These are phyloP conservation scores for Tympanuchus pallidicinctus DNA, from an alignment of 2,113 vertebrate genomes.

Conservation along the genomic window DNA sequence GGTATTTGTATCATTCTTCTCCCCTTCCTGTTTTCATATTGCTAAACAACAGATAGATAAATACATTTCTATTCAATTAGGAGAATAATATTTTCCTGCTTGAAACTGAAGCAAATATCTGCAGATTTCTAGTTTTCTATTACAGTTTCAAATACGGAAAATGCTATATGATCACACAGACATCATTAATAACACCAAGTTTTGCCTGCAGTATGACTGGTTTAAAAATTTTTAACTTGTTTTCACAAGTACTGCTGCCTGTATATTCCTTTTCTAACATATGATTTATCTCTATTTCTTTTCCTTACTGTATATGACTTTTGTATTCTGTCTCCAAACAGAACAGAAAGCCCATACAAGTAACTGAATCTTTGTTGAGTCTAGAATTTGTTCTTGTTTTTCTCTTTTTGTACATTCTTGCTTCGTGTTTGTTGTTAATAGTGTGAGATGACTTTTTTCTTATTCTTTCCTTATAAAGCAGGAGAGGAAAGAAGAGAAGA, in stretches of 20 bases:
- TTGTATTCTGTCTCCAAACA: neutral
- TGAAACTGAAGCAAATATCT: conserved; percentile 4
- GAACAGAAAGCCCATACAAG: neutral
- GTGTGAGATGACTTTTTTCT: neutral
- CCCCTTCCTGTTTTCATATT: neutral
- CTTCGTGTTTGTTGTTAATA: accelerated
- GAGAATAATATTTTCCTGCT: conserved; percentile 17
- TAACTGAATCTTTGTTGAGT: neutral
- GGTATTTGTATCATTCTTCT: accelerated
- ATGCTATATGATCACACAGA: neutral
- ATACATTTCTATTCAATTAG: neutral
- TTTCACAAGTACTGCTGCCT: neutral
- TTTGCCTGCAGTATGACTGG: neutral
- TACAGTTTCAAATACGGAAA: neutral
- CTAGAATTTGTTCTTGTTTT: neutral
- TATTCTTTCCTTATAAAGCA: neutral
- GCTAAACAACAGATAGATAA: too few species aligned
- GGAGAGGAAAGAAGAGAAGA: too few species aligned
- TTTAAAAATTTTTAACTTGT: neutral
- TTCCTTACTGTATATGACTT: neutral
- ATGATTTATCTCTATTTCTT: neutral
- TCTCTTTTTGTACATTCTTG: accelerated
- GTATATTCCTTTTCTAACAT: neutral
- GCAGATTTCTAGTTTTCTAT: neutral
- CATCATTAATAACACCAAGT: neutral